Evolutionary conservation across 2,113 vertebrate genomes (phyloP), one percentile per base, ranked within the genome.

Genomic region (Nothobranchius furzeri): DNA sequence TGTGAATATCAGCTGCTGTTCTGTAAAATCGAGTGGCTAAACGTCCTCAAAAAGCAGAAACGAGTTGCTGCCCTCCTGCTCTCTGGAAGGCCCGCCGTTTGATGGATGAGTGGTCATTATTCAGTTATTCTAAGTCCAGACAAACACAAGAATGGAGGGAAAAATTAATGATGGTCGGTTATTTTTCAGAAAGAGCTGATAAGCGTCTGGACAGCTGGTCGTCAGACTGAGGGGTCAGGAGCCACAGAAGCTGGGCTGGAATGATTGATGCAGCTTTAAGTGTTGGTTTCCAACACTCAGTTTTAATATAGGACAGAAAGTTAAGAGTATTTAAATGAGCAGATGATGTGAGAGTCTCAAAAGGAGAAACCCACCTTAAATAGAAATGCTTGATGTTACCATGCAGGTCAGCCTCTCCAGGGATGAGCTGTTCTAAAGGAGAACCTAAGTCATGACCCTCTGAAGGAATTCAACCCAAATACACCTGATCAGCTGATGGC

Each of bases 41-140:
- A 47, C 30, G 77, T 73, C 75, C 61, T 57, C 9, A 67, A 53
- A 14, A 62, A 60, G 56, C 70, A 70, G 14, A 59, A 65, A 60
- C 36, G 57, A 72, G 35, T 73, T 0, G 35, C 37, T 7, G 51
- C 6, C 73, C 65, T 40, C 52, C 61, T 68, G 73, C 35, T 71
- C 76, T 20, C 37, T 9, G 1, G 7, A 59, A 60, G 51, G 17
- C n/a, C 3, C 7, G 10, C n/a, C 0, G 47, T 61, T 54, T 81
- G 84, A 86, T 70, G 59, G 64, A 81, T 50, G 77, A 60, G 53
- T 0, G 37, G 30, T 15, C 30, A 55, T 76, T 73, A 78, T 5
- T 40, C 37, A n/a, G 52, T 73, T 70, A 60, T 72, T 72, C 52
- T 43, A 48, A 56, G 36, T 66, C 40, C 60, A 54, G 51, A 56